Percentiles rank a stretch among this genome's conserved stretches.
phyloP scores from a whole-genome alignment of 2,888 invertebrate species.

The Heliconius hortense region DNA sequence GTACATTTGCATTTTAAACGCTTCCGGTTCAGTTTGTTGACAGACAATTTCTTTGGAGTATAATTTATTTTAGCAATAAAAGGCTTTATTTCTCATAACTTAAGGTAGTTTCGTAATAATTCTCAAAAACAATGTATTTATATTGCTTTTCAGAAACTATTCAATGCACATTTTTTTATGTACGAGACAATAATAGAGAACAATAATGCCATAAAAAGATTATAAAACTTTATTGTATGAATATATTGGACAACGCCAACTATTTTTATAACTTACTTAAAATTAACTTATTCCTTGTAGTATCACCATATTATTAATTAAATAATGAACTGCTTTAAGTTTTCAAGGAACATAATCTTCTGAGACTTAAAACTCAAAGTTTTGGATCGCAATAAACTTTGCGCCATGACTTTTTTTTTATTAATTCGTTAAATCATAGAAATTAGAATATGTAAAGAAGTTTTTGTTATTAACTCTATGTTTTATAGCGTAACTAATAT shows the following conservation, averaged over 20 bases:
- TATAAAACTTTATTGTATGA: neutral
- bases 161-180: neutral
- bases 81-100: neutral
- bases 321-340: neutral
- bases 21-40: constrained; percentile 30
- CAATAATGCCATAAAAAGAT: constrained; percentile 7
- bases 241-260: neutral
- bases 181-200: constrained; percentile 1
- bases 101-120: neutral
- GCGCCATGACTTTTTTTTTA: too few species aligned
- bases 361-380: too few species aligned
- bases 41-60: constrained; percentile 2
- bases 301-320: neutral
- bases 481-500: neutral
- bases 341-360: too few species aligned
- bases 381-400: too few species aligned
- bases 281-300: neutral
- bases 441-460: too few species aligned
- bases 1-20: constrained; percentile 23
- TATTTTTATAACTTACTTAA: neutral
- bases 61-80: constrained; percentile 4
- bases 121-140: neutral
- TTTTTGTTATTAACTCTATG: neutral
- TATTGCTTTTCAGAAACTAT: neutral
- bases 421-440: too few species aligned